Evolutionary conservation across 2,888 invertebrate species (phyloP), one percentile per base, ranked within the genome.

Genomic region (Ectobius pallidus): DNA sequence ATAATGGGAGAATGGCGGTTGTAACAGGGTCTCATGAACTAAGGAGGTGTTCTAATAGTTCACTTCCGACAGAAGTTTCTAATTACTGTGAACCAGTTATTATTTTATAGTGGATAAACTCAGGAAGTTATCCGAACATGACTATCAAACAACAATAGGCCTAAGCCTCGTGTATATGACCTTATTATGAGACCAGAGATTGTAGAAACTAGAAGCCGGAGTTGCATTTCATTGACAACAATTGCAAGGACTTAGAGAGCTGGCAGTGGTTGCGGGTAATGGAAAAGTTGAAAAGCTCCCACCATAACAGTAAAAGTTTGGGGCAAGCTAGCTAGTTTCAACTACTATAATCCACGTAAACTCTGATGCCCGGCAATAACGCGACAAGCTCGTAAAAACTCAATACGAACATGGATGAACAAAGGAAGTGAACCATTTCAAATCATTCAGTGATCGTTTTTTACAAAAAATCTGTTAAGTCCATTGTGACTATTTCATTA

Each of bases 271-370:
- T n/a, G 61, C 30, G 32, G 61, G 32, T 61, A 61, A 63, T 63
- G 34, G 42, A 25, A 63, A 63, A 63, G 63, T 42, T 63, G 42
- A 42, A 63, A 63, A 42, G 39, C 63, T 34, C 18, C 9, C 30
- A 63, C 39, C 63, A 63, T 63, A 63, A 63, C 63, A 63, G 25
- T 63, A 63, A 63, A 63, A 63, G 63, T 63, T 42, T 3, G 25
- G 39, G 52, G 11, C n/a, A n/a, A n/a, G n/a, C n/a, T n/a, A 34
- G 63, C 39, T 63, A 39, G 63, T 63, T 63, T 63, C 25, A 42
- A 63, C 63, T 20, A 63, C 25, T 9, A 25, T 52, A 52, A 52
- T 52, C 52, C 52, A 18, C 52, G 22, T 25, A 6, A 52, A 52
- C 25, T 25, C 52, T 18, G 20, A 22, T 9, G 52, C 4, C 25